A percentile compares a stretch with the other conserved stretches of the same genome.
phyloP scores from a whole-genome alignment of 2,113 vertebrate species.

The Pionites leucogaster region DNA sequence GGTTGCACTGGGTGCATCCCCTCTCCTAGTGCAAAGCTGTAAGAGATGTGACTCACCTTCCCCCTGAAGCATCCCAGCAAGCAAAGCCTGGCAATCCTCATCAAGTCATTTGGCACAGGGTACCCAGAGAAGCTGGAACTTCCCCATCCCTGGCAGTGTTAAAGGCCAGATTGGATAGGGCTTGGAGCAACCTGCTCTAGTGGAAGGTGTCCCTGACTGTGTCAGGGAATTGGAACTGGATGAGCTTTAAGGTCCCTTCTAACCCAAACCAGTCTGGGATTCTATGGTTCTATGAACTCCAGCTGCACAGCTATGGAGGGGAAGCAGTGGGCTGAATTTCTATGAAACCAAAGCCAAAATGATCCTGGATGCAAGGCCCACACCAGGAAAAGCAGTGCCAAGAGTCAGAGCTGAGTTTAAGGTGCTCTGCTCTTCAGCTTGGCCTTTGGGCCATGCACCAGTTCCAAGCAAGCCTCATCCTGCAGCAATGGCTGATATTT shows the following conservation, averaged over 20 bases:
- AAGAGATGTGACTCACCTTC: rapidly evolving
- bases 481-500: background rate
- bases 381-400: background rate
- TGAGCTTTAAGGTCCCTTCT: background rate
- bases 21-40: rapidly evolving
- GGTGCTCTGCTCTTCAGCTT: background rate
- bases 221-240: background rate
- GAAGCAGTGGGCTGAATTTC: background rate
- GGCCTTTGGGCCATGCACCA: background rate
- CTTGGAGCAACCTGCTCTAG: background rate
- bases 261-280: background rate
- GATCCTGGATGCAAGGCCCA: background rate
- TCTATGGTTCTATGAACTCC: background rate
- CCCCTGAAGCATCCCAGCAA: background rate
- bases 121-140: background rate
- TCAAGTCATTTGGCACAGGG: background rate
- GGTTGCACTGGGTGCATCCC: too few relatives aligned
- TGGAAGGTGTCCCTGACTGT: background rate
- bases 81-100: background rate
- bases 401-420: rapidly evolving
- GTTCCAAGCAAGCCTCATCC: background rate
- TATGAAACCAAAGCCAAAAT: background rate
- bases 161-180: background rate
- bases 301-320: background rate
- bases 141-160: background rate